phyloP scores from a whole-genome alignment of 2,113 vertebrate genomes.

The Synchiropus splendidus region DNA sequence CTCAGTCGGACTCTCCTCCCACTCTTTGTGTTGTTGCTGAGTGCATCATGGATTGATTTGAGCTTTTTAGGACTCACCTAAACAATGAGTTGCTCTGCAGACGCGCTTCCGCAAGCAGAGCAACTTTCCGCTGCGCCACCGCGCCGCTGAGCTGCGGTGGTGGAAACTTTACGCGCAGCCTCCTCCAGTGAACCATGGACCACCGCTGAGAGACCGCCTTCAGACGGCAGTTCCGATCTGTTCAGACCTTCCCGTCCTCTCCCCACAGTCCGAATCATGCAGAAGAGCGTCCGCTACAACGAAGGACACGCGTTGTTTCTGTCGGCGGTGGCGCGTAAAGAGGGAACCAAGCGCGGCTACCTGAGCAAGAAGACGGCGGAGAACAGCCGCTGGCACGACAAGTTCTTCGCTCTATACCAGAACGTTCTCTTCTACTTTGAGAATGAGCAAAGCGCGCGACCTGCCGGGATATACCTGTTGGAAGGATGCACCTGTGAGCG shows the following conservation, averaged over 20 bases:
- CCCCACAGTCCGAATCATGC: slow-evolving; percentile 63
- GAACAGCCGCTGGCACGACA: slow-evolving; percentile 94
- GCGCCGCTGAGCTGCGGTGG: slow-evolving; percentile 28
- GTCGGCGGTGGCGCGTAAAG: slow-evolving; percentile 85
- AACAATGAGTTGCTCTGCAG: slow-evolving; percentile 40
- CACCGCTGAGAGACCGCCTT: slow-evolving; percentile 26
- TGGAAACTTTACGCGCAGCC: slow-evolving; percentile 32
- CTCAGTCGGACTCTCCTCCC: not conserved
- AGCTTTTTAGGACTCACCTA: too few species aligned
- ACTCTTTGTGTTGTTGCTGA: not conserved
- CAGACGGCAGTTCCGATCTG: not conserved
- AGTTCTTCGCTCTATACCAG: slow-evolving; percentile 93
- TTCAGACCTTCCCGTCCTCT: slow-evolving; percentile 1
- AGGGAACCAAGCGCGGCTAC: slow-evolving; percentile 86
- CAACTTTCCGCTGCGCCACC: slow-evolving; percentile 56
- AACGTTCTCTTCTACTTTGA: slow-evolving; percentile 97
- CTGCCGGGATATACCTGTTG: slow-evolving; percentile 92
- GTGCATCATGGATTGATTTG: slow-evolving; percentile 39
- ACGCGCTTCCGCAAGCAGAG: slow-evolving; percentile 23
- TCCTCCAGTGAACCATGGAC: slow-evolving; percentile 15
- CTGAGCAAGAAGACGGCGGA: slow-evolving; percentile 90
- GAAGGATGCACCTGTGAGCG: slow-evolving; percentile 94
- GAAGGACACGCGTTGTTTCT: slow-evolving; percentile 91
- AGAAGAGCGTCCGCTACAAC: slow-evolving; percentile 94
- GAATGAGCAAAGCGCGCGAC: slow-evolving; percentile 85